Percentiles rank a stretch among this genome's conserved stretches.
Conservation (phyloP, 2,797 vertebrate species). For the Columba guinea region DNA sequence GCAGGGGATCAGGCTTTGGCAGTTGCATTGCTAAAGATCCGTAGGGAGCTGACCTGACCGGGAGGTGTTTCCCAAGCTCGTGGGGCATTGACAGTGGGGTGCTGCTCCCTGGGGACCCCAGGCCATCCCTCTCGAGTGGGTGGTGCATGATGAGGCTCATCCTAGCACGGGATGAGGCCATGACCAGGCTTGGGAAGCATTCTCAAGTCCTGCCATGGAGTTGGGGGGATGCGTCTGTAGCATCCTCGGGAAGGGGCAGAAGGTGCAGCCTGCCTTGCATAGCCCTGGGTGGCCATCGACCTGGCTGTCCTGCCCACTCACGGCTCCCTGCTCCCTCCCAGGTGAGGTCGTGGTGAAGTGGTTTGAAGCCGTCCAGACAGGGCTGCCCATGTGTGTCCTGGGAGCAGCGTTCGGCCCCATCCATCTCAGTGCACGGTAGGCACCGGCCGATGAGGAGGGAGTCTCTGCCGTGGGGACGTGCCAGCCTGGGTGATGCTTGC, state of each 20-base stretch:
- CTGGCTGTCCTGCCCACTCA: fast-evolving
- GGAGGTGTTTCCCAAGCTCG: background rate
- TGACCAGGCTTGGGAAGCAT: background rate
- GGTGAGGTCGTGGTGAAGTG: constrained; percentile 96
- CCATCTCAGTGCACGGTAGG: constrained; percentile 84
- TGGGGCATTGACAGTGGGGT: fast-evolving
- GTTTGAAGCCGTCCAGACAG: constrained; percentile 94
- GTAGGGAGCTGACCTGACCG: background rate
- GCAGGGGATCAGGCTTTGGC: fast-evolving
- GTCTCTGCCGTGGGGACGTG: fast-evolving
- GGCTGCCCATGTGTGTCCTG: constrained; percentile 94
- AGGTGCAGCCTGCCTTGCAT: fast-evolving
- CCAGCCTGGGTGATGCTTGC: background rate
- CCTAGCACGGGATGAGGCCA: background rate
- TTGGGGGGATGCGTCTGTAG: fast-evolving
- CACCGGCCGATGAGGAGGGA: background rate
- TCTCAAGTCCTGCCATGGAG: fast-evolving
- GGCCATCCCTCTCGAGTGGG: background rate
- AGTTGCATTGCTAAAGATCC: fast-evolving
- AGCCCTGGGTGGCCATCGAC: background rate
- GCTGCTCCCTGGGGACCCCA: fast-evolving
- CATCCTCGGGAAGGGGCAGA: fast-evolving
- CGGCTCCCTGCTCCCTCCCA: constrained; percentile 36
- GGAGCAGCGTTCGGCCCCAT: constrained; percentile 89
- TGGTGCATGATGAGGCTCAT: background rate